Conservation (phyloP, 1,140 invertebrate genomes). For the Rhopalosiphum padi region DNA sequence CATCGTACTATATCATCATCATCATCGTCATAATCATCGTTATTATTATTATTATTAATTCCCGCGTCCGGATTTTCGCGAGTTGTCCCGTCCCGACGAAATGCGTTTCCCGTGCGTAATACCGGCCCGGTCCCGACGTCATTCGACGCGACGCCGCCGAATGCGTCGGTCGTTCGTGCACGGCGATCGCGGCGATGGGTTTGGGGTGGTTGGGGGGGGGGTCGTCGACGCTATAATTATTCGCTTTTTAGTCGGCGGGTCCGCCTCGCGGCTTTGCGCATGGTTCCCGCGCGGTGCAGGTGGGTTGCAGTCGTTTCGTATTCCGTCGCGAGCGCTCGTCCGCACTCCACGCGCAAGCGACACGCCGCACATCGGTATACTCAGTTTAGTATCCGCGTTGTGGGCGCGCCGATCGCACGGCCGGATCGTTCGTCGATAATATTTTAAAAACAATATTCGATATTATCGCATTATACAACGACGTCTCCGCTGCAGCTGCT, state of each 20-base stretch:
- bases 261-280: background rate
- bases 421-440: background rate
- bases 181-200: too few species aligned
- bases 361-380: background rate
- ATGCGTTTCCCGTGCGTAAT: background rate
- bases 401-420: background rate
- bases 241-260: background rate
- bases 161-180: background rate
- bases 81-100: background rate
- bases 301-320: background rate
- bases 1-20: background rate
- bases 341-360: background rate
- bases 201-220: too few species aligned
- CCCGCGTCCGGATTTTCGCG: background rate
- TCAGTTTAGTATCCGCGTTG: background rate
- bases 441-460: background rate
- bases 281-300: background rate
- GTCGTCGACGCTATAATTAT: background rate
- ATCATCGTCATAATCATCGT: background rate
- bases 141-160: background rate
- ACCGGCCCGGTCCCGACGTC: background rate
- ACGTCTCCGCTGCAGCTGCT: too few species aligned
- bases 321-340: background rate
- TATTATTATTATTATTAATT: background rate
- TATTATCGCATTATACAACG: background rate